phyloP scores from a whole-genome alignment of 2,113 vertebrate genomes.

The Ammodytes marinus region DNA sequence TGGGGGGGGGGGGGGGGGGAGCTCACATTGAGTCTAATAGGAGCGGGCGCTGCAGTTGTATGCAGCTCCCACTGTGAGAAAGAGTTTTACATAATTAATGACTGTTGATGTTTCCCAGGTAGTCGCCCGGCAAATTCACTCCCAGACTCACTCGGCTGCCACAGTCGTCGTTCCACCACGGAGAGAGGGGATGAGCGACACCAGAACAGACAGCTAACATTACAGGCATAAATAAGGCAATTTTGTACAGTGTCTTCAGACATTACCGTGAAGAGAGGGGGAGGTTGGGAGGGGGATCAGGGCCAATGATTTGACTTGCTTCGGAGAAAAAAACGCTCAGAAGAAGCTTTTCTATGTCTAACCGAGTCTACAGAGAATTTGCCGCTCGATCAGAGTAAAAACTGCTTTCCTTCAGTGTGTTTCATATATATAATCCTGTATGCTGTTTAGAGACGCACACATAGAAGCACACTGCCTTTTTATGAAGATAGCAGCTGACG shows the following conservation, averaged over 20 bases:
- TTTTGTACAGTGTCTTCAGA: constrained; percentile 86
- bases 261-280: constrained; percentile 73
- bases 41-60: constrained; percentile 75
- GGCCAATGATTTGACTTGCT: constrained; percentile 77
- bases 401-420: constrained; percentile 69
- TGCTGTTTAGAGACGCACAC: constrained; percentile 52
- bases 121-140: constrained; percentile 85
- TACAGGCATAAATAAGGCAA: constrained; percentile 86
- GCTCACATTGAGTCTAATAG: constrained; percentile 83
- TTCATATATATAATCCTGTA: constrained; percentile 49
- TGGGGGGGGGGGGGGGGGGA: no score
- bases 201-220: constrained; percentile 85
- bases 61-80: constrained; percentile 78
- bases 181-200: constrained; percentile 75
- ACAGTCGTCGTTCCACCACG: constrained; percentile 62
- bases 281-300: constrained; percentile 53
- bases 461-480: constrained; percentile 34
- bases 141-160: constrained; percentile 79
- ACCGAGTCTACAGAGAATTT: constrained; percentile 74
- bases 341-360: constrained; percentile 80
- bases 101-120: constrained; percentile 89
- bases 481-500: constrained; percentile 49
- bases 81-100: constrained; percentile 89
- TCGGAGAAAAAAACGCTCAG: constrained; percentile 66
- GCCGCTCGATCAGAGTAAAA: constrained; percentile 70